phyloP scores from a whole-genome alignment of 1,140 invertebrate species.

The Leptestheria dahalacensis region DNA sequence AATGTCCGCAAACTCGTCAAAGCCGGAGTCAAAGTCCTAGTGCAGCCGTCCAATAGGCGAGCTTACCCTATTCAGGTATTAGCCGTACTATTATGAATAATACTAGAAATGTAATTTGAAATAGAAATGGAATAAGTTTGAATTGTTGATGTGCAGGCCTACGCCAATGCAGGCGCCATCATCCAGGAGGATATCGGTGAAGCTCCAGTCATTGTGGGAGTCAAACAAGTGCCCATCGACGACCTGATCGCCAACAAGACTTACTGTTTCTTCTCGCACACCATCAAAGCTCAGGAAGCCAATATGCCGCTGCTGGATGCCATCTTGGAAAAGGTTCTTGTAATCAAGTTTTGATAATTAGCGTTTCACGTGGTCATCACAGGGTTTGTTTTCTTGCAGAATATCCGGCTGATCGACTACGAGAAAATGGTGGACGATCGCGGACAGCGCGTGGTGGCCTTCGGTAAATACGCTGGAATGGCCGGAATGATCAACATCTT shows the following conservation, averaged over 20 bases:
- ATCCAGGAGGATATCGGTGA: conserved; percentile 94
- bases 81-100: too few relatives aligned
- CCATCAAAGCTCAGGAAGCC: conserved; percentile 94
- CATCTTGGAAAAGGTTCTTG: conserved; percentile 67
- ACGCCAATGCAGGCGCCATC: conserved; percentile 71
- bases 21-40: conserved; percentile 81
- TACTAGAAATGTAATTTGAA: too few relatives aligned
- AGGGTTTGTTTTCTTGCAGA: conserved; percentile 35
- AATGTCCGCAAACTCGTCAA: conserved; percentile 78
- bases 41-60: conserved; percentile 92
- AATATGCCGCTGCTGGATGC: conserved; percentile 97
- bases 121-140: too few relatives aligned
- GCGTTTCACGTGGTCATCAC: neutral
- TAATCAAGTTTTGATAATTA: conserved; percentile 18
- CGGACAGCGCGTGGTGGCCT: conserved; percentile 87
- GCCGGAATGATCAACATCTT: conserved; percentile 98
- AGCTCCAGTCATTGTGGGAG: conserved; percentile 88
- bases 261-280: conserved; percentile 98
- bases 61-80: conserved; percentile 94
- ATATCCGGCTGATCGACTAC: conserved; percentile 93
- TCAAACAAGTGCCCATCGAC: conserved; percentile 94
- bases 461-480: conserved; percentile 97
- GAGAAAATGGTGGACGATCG: conserved; percentile 83
- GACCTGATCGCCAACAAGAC: conserved; percentile 86
- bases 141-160: conserved; percentile 44